These are phyloP conservation scores for Xylota sylvarum DNA, from an alignment of 2,888 invertebrate genomes.

Conservation along the genomic window DNA sequence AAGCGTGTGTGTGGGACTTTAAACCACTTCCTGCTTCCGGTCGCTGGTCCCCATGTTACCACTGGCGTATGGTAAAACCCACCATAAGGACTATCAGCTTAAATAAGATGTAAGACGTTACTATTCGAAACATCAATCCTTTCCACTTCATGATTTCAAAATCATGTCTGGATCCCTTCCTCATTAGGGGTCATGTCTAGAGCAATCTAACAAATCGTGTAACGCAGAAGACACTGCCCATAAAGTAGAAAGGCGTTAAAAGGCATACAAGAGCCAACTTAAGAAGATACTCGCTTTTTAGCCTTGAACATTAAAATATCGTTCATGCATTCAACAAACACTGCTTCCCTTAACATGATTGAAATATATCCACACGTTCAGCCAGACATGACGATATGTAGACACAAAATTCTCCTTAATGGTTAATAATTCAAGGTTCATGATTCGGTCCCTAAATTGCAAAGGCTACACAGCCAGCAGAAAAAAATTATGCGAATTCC, in stretches of 20 bases:
- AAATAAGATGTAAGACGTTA: too few species aligned
- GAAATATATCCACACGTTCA: slow-evolving; percentile 28
- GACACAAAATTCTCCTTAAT: slow-evolving; percentile 16
- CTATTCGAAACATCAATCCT: too few species aligned
- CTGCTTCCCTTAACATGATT: background rate
- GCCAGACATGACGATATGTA: slow-evolving; percentile 35
- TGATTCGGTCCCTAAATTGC: slow-evolving; percentile 3
- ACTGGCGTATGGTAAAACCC: too few species aligned
- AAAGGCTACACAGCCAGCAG: background rate
- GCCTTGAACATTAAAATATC: background rate
- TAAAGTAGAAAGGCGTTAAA: background rate
- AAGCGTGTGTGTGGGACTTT: too few species aligned
- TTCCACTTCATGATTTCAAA: too few species aligned
- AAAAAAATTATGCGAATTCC: slow-evolving; percentile 20
- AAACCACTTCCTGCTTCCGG: too few species aligned
- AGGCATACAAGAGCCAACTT: background rate
- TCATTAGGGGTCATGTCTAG: background rate
- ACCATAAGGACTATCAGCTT: too few species aligned
- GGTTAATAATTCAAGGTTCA: slow-evolving; percentile 39
- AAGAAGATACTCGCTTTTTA: background rate
- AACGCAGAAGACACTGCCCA: background rate
- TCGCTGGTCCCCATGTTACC: too few species aligned
- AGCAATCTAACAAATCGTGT: background rate
- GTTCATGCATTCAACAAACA: background rate
- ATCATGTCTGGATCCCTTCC: too few species aligned